These are phyloP conservation scores for Cheilosia vulpina DNA, from an alignment of 2,888 invertebrate species.

Conservation along the genomic window DNA sequence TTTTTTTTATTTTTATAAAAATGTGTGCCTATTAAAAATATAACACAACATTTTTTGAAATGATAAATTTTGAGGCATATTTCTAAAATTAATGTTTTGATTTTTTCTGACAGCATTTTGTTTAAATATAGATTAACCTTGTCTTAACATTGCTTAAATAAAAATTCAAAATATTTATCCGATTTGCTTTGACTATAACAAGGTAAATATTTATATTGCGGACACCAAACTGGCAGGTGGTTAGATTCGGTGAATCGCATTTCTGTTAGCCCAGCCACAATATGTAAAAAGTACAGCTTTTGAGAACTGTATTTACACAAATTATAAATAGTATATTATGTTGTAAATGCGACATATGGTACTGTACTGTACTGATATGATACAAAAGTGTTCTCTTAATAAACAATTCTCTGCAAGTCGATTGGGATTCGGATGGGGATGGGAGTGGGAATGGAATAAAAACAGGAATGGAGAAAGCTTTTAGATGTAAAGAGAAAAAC, in stretches of 20 bases:
- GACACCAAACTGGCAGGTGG: slow-evolving; percentile 46
- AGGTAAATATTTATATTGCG: slow-evolving; percentile 25
- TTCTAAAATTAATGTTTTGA: not conserved
- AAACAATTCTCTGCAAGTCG: not conserved
- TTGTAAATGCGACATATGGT: slow-evolving; percentile 4
- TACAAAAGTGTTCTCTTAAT: not conserved
- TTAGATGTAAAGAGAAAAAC: no score
- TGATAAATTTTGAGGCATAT: no score
- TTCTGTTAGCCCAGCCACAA: slow-evolving; percentile 65
- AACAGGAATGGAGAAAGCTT: slow-evolving; percentile 8
- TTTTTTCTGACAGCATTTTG: not conserved
- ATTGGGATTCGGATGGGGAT: no score
- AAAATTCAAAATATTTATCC: slow-evolving; percentile 23
- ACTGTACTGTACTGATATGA: no score
- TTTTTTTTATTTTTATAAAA: not conserved
- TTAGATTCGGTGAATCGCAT: slow-evolving; percentile 44
- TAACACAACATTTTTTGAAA: no score
- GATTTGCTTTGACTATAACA: not conserved
- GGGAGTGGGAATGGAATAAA: not conserved
- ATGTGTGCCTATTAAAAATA: not conserved
- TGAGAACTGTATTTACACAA: slow-evolving; percentile 35
- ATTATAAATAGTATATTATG: slow-evolving; percentile 19
- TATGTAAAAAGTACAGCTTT: slow-evolving; percentile 33
- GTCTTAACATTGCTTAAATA: slow-evolving; percentile 13
- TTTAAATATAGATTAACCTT: slow-evolving; percentile 5